Conservation (phyloP, 2,113 vertebrate species). For the Cygnus atratus region DNA sequence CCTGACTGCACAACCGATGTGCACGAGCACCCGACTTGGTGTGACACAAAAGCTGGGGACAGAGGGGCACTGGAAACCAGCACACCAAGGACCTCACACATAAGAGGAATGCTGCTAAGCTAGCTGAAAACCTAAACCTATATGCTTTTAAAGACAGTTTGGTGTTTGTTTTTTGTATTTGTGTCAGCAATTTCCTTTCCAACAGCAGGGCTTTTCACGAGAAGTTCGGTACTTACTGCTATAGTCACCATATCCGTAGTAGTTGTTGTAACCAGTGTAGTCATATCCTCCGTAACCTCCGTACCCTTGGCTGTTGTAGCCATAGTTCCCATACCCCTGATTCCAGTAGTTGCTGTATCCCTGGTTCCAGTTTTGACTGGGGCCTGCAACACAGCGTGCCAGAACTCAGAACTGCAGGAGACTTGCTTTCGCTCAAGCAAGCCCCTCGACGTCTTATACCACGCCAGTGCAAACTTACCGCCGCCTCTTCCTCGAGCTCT, state of each 20-base stretch:
- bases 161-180: neutral
- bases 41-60: neutral
- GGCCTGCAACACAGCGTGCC: slow-evolving; percentile 81
- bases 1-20: neutral
- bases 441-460: neutral
- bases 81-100: neutral
- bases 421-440: accelerated
- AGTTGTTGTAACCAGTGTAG: slow-evolving; percentile 99
- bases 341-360: slow-evolving; percentile 98
- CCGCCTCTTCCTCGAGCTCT: slow-evolving; percentile 91
- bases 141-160: neutral
- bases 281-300: slow-evolving; percentile 96
- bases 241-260: slow-evolving; percentile 98
- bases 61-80: neutral
- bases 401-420: slow-evolving; percentile 58
- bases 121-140: neutral
- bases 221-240: slow-evolving; percentile 87
- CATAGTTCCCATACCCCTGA: slow-evolving; percentile 96
- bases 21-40: accelerated
- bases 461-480: slow-evolving; percentile 64
- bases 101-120: neutral
- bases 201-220: slow-evolving; percentile 52
- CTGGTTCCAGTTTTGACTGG: slow-evolving; percentile 96
- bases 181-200: slow-evolving; percentile 26
- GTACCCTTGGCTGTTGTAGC: slow-evolving; percentile 97